phyloP scores from a whole-genome alignment of 2,888 invertebrate genomes.

The Adineta ricciae region DNA sequence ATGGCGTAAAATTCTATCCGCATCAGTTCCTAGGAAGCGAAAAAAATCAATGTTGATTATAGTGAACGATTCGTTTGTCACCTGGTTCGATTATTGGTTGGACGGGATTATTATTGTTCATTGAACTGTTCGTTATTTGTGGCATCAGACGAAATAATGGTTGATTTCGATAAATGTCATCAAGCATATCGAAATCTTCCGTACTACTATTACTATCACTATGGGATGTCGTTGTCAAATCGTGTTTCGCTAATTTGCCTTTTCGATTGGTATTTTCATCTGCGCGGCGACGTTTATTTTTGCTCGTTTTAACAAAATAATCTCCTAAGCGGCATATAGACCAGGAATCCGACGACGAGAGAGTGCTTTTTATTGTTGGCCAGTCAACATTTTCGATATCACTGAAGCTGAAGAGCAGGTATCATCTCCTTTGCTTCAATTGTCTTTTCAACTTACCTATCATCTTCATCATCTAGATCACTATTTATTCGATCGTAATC shows the following conservation, averaged over 20 bases:
- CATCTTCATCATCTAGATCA: not conserved
- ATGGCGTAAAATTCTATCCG: not conserved
- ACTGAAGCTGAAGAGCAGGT: not conserved
- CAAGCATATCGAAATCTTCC: not conserved
- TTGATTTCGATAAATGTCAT: not conserved
- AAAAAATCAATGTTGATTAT: not conserved
- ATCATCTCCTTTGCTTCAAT: too few species aligned
- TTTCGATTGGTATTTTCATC: not conserved
- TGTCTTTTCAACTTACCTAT: not conserved
- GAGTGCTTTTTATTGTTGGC: not conserved
- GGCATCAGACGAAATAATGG: conserved; percentile 12
- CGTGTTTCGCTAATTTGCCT: not conserved
- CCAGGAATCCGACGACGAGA: not conserved
- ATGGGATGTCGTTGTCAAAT: not conserved
- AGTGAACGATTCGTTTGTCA: not conserved
- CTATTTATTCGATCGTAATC: not conserved
- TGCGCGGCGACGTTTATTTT: not conserved
- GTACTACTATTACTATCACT: not conserved
- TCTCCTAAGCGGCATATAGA: conserved; percentile 5
- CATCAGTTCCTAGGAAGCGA: not conserved
- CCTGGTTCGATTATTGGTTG: conserved; percentile 1
- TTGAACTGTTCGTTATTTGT: not conserved
- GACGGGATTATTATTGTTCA: not conserved
- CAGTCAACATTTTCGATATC: conserved; percentile 16
- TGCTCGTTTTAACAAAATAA: not conserved